Evolutionary conservation across 2,797 vertebrate species (phyloP).

Genomic region (Poecilia velifera): DNA sequence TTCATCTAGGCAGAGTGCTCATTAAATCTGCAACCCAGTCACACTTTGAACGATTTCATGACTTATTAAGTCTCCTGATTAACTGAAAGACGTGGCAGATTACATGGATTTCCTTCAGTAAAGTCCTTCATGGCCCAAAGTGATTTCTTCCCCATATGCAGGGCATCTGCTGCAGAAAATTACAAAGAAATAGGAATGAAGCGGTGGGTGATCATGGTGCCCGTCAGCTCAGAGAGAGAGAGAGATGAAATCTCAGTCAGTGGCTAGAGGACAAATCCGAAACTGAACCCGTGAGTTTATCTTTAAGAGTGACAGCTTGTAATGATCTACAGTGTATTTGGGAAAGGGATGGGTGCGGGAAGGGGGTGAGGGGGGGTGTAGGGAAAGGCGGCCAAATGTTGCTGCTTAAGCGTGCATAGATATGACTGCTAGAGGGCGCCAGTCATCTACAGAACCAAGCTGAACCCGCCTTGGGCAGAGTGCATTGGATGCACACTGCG

Average conservation of each 20-base stretch:
- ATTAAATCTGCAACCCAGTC: conserved; percentile 45
- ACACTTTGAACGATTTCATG: conserved; percentile 59
- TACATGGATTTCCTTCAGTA: conserved; percentile 63
- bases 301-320: conserved; percentile 9
- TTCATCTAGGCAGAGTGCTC: conserved; percentile 12
- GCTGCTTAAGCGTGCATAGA: background rate
- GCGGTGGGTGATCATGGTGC: conserved; percentile 8
- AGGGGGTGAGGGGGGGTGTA: no score
- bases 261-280: conserved; percentile 1
- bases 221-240: conserved; percentile 6
- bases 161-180: conserved; percentile 53
- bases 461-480: conserved; percentile 6
- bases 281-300: conserved; percentile 10
- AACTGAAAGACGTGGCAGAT: conserved; percentile 51
- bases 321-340: background rate
- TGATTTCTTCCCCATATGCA: conserved; percentile 49
- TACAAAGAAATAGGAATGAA: conserved; percentile 34
- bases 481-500: conserved; percentile 28
- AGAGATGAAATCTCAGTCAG: background rate
- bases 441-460: conserved; percentile 51
- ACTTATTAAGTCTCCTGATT: conserved; percentile 65
- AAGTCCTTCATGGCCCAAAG: conserved; percentile 65
- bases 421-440: conserved; percentile 68
- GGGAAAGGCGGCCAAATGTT: background rate
- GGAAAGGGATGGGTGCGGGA: background rate